A percentile compares a stretch with the other conserved stretches of the same genome.
Conservation (phyloP, 2,888 invertebrate species). For the Acanthacorydalis orientalis region DNA sequence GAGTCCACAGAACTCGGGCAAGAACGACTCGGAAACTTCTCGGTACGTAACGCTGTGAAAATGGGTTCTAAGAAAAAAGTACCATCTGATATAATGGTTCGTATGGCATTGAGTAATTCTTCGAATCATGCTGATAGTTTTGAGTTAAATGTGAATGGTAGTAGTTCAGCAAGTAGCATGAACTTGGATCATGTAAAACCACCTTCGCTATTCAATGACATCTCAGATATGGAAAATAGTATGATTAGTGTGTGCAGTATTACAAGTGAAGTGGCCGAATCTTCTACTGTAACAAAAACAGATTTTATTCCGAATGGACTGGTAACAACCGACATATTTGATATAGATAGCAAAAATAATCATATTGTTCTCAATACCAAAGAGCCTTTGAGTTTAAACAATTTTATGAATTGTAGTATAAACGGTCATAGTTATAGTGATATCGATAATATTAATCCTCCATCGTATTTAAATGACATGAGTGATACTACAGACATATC, state of each 20-base stretch:
- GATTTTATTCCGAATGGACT: conserved; percentile 26
- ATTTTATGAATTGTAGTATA: conserved; percentile 18
- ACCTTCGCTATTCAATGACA: conserved; percentile 62
- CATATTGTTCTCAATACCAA: conserved; percentile 37
- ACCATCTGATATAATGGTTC: conserved; percentile 49
- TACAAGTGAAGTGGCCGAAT: conserved; percentile 58
- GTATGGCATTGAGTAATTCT: conserved; percentile 47
- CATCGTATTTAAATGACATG: conserved; percentile 54
- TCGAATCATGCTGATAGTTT: conserved; percentile 34
- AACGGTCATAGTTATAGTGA: conserved; percentile 30
- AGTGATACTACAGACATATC: conserved; percentile 31
- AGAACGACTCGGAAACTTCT: conserved; percentile 15
- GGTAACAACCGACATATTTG: conserved; percentile 17
- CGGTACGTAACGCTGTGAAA: conserved; percentile 24
- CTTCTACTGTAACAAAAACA: conserved; percentile 10
- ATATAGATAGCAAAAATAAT: conserved; percentile 20
- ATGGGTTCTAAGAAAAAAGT: conserved; percentile 41
- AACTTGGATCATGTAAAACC: conserved; percentile 71
- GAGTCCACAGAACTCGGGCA: conserved; percentile 21
- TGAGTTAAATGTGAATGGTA: conserved; percentile 40
- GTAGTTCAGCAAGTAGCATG: conserved; percentile 35
- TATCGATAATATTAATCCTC: conserved; percentile 52
- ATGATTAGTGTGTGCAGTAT: conserved; percentile 74
- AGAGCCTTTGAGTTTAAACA: conserved; percentile 26
- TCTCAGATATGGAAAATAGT: conserved; percentile 62